phyloP scores from a whole-genome alignment of 1,140 invertebrate genomes.

The Drosophila arawakana region DNA sequence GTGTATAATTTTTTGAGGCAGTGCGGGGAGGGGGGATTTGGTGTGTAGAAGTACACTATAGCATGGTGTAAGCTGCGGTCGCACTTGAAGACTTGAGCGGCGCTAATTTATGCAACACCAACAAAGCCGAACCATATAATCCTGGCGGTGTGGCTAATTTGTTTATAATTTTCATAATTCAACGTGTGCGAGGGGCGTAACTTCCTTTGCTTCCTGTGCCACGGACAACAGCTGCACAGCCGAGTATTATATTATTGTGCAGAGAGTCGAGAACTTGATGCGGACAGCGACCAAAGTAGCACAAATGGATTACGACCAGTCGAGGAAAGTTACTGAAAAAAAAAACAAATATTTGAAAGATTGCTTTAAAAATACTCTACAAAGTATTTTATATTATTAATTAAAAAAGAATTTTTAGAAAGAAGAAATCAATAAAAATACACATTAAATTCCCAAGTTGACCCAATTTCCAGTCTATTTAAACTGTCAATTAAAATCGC shows the following conservation, averaged over 20 bases:
- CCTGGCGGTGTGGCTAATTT: conserved; percentile 69
- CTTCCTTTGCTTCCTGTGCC: conserved; percentile 48
- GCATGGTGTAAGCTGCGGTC: conserved; percentile 48
- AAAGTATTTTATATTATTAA: too few relatives aligned
- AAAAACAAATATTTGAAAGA: too few relatives aligned
- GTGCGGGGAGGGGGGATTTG: not conserved
- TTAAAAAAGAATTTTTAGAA: too few relatives aligned
- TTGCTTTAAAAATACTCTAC: too few relatives aligned
- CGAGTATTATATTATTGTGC: conserved; percentile 27
- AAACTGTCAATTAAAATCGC: not conserved
- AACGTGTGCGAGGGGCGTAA: conserved; percentile 69
- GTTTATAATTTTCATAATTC: conserved; percentile 82
- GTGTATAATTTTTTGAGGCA: not conserved
- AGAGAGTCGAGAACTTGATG: conserved; percentile 42
- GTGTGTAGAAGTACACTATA: not conserved
- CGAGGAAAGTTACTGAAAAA: not conserved
- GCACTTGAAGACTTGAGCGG: conserved; percentile 52
- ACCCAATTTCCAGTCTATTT: too few relatives aligned
- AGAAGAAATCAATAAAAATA: too few relatives aligned
- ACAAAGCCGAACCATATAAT: conserved; percentile 74
- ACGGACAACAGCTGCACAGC: conserved; percentile 29
- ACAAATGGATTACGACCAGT: not conserved
- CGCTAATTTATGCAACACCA: conserved; percentile 75
- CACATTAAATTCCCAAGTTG: too few relatives aligned
- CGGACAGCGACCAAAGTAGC: conserved; percentile 44